Evolutionary conservation across 1,140 invertebrate species (phyloP), one percentile per base, ranked within the genome.

Genomic region (Saccostrea glomerata): DNA sequence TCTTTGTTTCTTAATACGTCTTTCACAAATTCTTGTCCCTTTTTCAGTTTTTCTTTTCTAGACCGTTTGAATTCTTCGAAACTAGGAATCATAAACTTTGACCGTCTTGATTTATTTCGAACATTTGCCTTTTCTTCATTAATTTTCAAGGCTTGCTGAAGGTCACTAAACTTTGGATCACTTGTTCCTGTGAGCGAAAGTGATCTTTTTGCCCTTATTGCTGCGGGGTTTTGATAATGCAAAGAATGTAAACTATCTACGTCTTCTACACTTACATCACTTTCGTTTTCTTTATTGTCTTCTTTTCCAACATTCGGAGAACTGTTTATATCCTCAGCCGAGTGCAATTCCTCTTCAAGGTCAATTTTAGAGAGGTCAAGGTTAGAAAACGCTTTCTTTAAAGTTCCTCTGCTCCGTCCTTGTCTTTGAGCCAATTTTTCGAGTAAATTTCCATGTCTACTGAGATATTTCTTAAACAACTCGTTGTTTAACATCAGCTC

Each of bases 321-420:
- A 55, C 40, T 55, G 12, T 12, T 84, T 40, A 55, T 23, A 20
- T 55, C 47, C 11, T 84, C 30, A 25, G 82, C 47, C 12, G 54
- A 55, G 11, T 84, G 40, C 13, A 87, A 66, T 84, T 84, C 84
- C 30, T 88, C 77, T 55, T 84, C 85, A 47, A 90, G 84, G n/a
- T 90, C 89, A 70, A 90, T 86, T 47, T 86, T 77, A 0, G 89
- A 86, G 15, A 90, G 54, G 70, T 90, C 89, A 73, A 90, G 56
- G 70, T 90, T 90, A 6, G 89, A 90, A n/a, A 88, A 86, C 0
- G 89, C 87, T 58, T 90, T 90, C 40, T 88, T 87, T 36, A 90
- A 40, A 36, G 86, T 87, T 20, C 70, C 60, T 20, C 84, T 85
- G 23, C 60, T 82, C n/a, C 84, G 9, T 47, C 89, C 89, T 23